Evolutionary conservation across 2,888 invertebrate species (phyloP), one percentile per base, ranked within the genome.

Genomic region (Spilarctia lutea): DNA sequence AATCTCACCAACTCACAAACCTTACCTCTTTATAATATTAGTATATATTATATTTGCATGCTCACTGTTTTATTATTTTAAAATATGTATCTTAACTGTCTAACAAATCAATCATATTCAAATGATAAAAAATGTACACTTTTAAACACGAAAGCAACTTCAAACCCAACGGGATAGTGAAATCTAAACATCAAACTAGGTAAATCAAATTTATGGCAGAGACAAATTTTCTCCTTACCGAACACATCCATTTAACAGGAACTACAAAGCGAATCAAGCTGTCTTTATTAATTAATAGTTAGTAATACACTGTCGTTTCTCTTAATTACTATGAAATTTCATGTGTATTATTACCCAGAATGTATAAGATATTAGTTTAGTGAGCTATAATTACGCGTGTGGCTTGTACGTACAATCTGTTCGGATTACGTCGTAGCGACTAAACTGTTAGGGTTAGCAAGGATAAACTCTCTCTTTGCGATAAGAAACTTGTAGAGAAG

Each of bases 401-500:
- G 80, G 84, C 75, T 84, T 84, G 85, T 86, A 81, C 82, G 85
- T 86, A 81, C 82, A 81, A 76, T 72, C 77, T 77, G 76, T 78
- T 81, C 69, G 78, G 84, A 86, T 87, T 85, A 87, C 81, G 76
- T 84, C 79, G 80, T 81, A 82, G 81, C 82, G 87, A 85, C 84
- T 87, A 85, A 88, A 85, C 85, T 85, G 86, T 85, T 85, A 82
- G 86, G 83, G 83, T 83, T 83, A 79, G 79, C 80, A 77, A 81
- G 88, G 90, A 89, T 91, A 92, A 48, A 90, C 89, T 92, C 89
- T 87, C 86, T 86, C 87, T 87, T 84, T 81, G 84, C 82, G 92
- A 93, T 93, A 93, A 92, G 90, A 89, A 92, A 91, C 87, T 93
- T 90, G 85, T 87, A 86, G 87, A 89, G 88, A 84, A 86, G 87